Conservation (phyloP, 2,797 vertebrate genomes). For the Lindbergichthys nudifrons region DNA sequence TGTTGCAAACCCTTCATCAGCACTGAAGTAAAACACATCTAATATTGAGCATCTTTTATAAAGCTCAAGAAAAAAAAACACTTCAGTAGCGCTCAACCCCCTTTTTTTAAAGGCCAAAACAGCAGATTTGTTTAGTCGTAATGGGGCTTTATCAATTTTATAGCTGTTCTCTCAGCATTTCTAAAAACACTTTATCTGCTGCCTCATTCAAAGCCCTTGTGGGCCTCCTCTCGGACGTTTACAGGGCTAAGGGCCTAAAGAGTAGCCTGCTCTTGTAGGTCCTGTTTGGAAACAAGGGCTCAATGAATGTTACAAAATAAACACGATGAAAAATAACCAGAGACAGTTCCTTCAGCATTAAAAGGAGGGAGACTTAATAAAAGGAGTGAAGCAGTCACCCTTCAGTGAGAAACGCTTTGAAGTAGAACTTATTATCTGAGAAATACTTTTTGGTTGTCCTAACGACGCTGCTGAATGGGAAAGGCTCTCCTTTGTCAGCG, state of each 20-base stretch:
- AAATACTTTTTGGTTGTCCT: constrained; percentile 98
- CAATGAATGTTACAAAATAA: constrained; percentile 97
- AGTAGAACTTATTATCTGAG: constrained; percentile 99
- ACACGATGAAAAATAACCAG: constrained; percentile 97
- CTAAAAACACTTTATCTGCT: constrained; percentile 58
- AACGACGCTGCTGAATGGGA: constrained; percentile 98
- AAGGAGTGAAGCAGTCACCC: constrained; percentile 94
- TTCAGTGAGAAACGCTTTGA: constrained; percentile 98
- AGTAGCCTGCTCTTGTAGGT: constrained; percentile 85
- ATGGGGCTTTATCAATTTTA: constrained; percentile 78
- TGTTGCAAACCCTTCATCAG: background rate
- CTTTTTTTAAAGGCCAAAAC: constrained; percentile 4
- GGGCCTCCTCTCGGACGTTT: constrained; percentile 64
- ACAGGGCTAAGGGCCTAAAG: constrained; percentile 73
- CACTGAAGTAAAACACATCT: background rate
- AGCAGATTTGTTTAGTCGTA: constrained; percentile 24
- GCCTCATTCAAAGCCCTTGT: constrained; percentile 65
- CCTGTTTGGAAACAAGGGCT: constrained; percentile 95
- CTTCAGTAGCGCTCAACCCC: constrained; percentile 40
- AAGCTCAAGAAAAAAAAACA: constrained; percentile 70
- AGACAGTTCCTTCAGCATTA: constrained; percentile 90
- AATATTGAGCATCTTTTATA: constrained; percentile 63
- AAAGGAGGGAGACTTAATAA: constrained; percentile 93
- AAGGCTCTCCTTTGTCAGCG: constrained; percentile 97
- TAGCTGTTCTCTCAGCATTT: constrained; percentile 73